These are phyloP conservation scores for Ciconia stormi DNA, from an alignment of 2,113 vertebrate genomes.

Conservation along the genomic window DNA sequence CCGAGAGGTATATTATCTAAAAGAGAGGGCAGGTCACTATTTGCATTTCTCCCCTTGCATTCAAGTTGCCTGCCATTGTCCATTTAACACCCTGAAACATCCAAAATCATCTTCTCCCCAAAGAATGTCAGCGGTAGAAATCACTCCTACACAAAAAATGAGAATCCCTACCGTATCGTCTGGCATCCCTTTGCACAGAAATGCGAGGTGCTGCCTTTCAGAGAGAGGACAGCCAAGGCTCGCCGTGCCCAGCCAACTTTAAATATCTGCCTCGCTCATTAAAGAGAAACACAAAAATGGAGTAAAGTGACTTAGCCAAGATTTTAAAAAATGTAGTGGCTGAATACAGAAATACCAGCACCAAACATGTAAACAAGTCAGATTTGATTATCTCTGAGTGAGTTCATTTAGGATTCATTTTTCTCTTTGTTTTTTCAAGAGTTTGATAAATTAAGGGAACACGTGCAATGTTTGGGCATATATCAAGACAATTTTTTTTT, in stretches of 20 bases:
- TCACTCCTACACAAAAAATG: neutral
- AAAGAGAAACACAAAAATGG: constrained; percentile 58
- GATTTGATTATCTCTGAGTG: constrained; percentile 64
- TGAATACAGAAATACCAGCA: constrained; percentile 60
- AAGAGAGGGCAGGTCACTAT: neutral
- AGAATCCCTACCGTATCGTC: neutral
- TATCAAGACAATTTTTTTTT: neutral
- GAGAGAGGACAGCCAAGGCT: constrained; percentile 61
- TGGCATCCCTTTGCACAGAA: constrained; percentile 22
- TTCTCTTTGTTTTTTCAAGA: neutral
- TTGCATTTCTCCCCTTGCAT: neutral
- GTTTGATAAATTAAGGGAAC: neutral
- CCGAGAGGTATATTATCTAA: neutral
- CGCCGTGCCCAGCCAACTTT: constrained; percentile 23
- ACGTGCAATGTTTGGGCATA: neutral
- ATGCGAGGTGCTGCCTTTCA: constrained; percentile 40
- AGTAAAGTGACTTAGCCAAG: constrained; percentile 46
- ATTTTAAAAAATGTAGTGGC: constrained; percentile 55
- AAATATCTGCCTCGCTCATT: constrained; percentile 56
- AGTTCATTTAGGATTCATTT: constrained; percentile 55
- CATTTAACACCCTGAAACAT: neutral
- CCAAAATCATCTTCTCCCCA: neutral
- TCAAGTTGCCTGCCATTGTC: neutral
- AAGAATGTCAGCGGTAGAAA: neutral
- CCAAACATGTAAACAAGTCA: constrained; percentile 72